phyloP scores from a whole-genome alignment of 1,140 invertebrate genomes.

The Metaphire vulgaris region DNA sequence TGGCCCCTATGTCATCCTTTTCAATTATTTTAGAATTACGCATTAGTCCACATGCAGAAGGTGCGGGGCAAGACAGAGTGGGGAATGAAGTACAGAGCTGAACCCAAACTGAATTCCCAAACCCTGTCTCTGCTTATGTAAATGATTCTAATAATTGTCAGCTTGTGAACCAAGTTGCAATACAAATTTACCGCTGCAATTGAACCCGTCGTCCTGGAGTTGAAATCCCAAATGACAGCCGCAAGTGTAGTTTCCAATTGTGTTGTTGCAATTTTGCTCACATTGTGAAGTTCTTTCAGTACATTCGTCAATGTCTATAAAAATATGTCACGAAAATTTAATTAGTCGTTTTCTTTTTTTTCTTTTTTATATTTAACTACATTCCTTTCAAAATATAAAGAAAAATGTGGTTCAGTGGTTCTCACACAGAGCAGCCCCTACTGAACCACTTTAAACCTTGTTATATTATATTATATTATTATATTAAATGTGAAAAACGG shows the following conservation, averaged over 20 bases:
- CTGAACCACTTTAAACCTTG: no score
- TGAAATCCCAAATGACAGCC: conserved; percentile 30
- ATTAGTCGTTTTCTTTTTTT: background rate
- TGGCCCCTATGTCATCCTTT: no score
- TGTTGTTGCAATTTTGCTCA: conserved; percentile 57
- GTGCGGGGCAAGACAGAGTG: background rate
- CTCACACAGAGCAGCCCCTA: no score
- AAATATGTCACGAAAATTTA: background rate
- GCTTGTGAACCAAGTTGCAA: no score
- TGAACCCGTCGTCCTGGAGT: background rate
- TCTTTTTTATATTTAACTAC: background rate
- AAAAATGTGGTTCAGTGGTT: background rate
- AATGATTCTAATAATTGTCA: no score
- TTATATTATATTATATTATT: no score
- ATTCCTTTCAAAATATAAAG: background rate
- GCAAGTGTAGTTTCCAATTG: conserved; percentile 35
- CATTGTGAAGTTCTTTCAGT: conserved; percentile 54
- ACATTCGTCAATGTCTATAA: conserved; percentile 53
- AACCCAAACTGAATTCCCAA: no score
- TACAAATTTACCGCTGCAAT: background rate
- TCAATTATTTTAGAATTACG: background rate
- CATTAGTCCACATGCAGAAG: background rate
- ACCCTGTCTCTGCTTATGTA: background rate
- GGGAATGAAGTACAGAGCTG: no score
- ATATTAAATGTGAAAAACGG: no score